These are phyloP conservation scores for Holacanthella duospinosa DNA, from an alignment of 2,888 invertebrate genomes.

Conservation along the genomic window DNA sequence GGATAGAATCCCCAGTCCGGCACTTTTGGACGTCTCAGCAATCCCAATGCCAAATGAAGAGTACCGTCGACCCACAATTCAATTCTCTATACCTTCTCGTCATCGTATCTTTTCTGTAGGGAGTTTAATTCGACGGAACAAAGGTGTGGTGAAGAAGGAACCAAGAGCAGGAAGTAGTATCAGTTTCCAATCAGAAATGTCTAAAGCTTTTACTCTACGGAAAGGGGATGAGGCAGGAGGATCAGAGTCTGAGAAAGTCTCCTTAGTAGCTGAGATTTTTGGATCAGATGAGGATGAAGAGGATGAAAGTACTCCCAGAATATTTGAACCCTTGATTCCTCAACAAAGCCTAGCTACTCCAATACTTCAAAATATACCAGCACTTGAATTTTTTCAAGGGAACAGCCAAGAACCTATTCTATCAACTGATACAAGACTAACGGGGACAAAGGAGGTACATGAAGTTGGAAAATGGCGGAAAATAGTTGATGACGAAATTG, in stretches of 20 bases:
- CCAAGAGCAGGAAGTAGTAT: conserved; percentile 27
- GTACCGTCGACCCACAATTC: conserved; percentile 31
- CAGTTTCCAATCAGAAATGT: conserved; percentile 31
- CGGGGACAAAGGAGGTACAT: not conserved
- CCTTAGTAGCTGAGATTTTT: conserved; percentile 35
- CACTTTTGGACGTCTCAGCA: conserved; percentile 20
- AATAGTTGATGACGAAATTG: not conserved
- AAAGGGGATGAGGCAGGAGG: conserved; percentile 15
- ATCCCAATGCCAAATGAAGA: conserved; percentile 34
- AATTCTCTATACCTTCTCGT: conserved; percentile 36
- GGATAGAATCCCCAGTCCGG: not conserved
- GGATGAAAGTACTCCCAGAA: conserved; percentile 11
- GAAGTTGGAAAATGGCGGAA: conserved; percentile 2
- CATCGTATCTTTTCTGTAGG: conserved; percentile 35
- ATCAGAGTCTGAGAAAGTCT: conserved; percentile 23
- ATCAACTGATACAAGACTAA: no score
- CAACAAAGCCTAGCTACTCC: not conserved
- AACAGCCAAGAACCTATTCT: no score
- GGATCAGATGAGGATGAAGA: conserved; percentile 35
- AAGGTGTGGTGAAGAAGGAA: conserved; percentile 33
- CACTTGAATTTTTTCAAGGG: no score
- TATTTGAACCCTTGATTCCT: not conserved
- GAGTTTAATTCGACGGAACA: conserved; percentile 33
- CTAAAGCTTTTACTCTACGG: conserved; percentile 41
- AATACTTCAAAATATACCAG: not conserved